Evolutionary conservation across 2,797 vertebrate genomes (phyloP).

Genomic region (Aeoliscus strigatus): DNA sequence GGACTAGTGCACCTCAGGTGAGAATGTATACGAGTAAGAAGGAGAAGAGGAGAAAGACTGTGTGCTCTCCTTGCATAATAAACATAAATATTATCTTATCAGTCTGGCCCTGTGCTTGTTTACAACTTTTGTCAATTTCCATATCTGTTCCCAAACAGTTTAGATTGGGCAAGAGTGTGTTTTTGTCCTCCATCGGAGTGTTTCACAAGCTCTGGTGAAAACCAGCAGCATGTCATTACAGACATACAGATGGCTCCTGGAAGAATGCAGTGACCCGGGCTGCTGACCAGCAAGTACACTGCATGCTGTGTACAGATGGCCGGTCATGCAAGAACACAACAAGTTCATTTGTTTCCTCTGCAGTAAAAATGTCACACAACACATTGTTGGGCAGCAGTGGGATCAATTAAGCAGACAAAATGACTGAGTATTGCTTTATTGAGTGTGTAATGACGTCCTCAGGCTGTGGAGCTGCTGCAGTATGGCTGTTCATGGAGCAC

Average conservation of each 20-base stretch:
- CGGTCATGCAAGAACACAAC: slow-evolving; percentile 32
- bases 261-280: slow-evolving; percentile 48
- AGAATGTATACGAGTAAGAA: too few species aligned
- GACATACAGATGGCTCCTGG: slow-evolving; percentile 13
- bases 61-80: slow-evolving; percentile 15
- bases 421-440: slow-evolving; percentile 73
- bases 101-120: slow-evolving; percentile 30
- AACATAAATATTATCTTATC: slow-evolving; percentile 58
- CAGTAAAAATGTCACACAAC: slow-evolving; percentile 45
- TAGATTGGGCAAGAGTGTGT: slow-evolving; percentile 40
- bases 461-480: slow-evolving; percentile 35
- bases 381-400: slow-evolving; percentile 57
- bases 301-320: slow-evolving; percentile 57
- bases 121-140: slow-evolving; percentile 35
- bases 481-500: slow-evolving; percentile 7
- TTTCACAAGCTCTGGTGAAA: slow-evolving; percentile 47
- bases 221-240: slow-evolving; percentile 29
- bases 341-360: slow-evolving; percentile 40
- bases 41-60: background rate
- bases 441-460: slow-evolving; percentile 69
- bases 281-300: slow-evolving; percentile 49
- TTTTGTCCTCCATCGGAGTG: slow-evolving; percentile 32
- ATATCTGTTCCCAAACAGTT: slow-evolving; percentile 37
- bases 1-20: too few species aligned
- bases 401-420: slow-evolving; percentile 73